Conservation (phyloP, 2,113 vertebrate species). For the Myocastor coypus region DNA sequence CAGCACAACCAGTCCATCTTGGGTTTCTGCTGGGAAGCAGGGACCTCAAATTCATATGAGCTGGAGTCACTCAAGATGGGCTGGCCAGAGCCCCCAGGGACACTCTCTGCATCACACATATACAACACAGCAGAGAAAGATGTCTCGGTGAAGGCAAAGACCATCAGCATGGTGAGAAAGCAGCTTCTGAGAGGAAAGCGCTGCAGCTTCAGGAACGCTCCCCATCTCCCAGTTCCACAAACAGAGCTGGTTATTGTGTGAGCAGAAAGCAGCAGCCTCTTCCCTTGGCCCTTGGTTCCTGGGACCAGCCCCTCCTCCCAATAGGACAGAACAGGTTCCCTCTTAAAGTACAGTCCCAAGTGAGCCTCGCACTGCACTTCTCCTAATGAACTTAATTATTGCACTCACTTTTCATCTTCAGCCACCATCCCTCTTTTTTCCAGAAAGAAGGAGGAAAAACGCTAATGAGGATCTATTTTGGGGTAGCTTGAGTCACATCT, state of each 20-base stretch:
- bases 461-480: conserved; percentile 67
- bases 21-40: neutral
- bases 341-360: too few relatives aligned
- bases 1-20: neutral
- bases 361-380: neutral
- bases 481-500: conserved; percentile 57
- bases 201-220: neutral
- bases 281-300: neutral
- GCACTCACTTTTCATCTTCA: neutral
- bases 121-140: rapidly evolving
- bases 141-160: neutral
- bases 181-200: neutral
- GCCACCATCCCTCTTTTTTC: conserved; percentile 40
- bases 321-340: neutral
- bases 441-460: neutral
- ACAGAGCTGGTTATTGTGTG: rapidly evolving
- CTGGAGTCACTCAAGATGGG: neutral
- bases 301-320: too few relatives aligned
- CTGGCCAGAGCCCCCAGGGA: neutral
- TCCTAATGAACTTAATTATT: conserved; percentile 58
- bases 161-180: rapidly evolving
- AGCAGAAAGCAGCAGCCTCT: too few relatives aligned
- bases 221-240: neutral
- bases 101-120: neutral
- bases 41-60: neutral